phyloP scores from a whole-genome alignment of 2,797 vertebrate genomes.

The Phrynocephalus vlangalii region DNA sequence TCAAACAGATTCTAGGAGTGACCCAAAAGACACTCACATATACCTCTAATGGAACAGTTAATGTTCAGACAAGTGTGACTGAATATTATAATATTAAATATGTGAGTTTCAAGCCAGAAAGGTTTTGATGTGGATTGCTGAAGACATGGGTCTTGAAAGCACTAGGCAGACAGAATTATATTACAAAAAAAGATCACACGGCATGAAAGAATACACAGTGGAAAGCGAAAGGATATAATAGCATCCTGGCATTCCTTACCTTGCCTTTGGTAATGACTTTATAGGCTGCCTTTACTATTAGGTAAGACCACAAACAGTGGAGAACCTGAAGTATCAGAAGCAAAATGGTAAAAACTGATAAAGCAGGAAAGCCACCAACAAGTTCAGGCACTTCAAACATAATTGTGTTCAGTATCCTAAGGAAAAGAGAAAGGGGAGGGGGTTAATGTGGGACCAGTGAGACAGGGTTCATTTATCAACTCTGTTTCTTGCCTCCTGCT shows the following conservation, averaged over 20 bases:
- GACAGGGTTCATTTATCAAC: background rate
- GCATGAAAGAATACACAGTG: background rate
- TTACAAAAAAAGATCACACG: background rate
- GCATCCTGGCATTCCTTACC: conserved; percentile 79
- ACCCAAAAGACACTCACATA: background rate
- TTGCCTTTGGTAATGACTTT: conserved; percentile 96
- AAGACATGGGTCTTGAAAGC: background rate
- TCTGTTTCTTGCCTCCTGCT: background rate
- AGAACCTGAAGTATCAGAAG: conserved; percentile 91
- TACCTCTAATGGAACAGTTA: conserved; percentile 12
- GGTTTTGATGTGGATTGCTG: background rate
- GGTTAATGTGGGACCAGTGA: background rate
- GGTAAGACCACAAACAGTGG: conserved; percentile 95
- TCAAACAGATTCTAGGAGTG: background rate
- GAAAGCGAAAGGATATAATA: background rate
- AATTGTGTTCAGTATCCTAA: conserved; percentile 94
- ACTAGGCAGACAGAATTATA: background rate
- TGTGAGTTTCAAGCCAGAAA: background rate
- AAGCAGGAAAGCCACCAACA: conserved; percentile 93
- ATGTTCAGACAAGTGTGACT: background rate
- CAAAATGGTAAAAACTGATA: conserved; percentile 94
- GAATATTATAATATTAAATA: background rate
- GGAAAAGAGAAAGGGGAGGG: conserved; percentile 44
- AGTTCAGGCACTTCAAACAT: conserved; percentile 97
- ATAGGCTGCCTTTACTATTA: conserved; percentile 92